Percentiles rank a stretch among this genome's conserved stretches.
These are phyloP conservation scores for Furcifer pardalis DNA, from an alignment of 2,797 vertebrate species.

Conservation along the genomic window DNA sequence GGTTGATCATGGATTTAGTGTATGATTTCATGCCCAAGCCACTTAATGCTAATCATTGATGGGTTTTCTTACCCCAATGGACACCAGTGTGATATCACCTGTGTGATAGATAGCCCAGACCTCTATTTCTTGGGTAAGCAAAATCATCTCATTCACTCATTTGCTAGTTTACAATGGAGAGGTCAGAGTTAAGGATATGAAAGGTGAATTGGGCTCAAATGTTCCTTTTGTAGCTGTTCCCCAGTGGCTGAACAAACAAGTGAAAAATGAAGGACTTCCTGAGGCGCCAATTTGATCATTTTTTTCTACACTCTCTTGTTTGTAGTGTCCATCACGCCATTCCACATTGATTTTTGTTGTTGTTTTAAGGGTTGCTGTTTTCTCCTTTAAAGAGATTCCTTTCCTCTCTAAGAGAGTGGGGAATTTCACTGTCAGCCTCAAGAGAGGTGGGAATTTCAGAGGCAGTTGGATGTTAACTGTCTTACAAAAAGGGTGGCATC, in stretches of 20 bases:
- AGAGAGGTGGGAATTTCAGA: background rate
- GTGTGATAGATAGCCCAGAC: too few species aligned
- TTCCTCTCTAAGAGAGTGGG: background rate
- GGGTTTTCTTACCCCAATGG: background rate
- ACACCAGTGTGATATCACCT: background rate
- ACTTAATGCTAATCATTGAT: background rate
- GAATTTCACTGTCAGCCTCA: background rate
- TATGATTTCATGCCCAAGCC: too few species aligned
- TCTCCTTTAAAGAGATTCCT: background rate
- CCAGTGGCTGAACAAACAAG: too few species aligned
- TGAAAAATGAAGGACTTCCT: slow-evolving; percentile 21
- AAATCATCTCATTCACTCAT: background rate
- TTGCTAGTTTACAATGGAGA: background rate
- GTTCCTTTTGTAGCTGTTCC: background rate
- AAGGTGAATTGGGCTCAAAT: background rate
- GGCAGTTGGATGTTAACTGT: background rate
- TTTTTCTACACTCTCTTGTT: slow-evolving; percentile 21
- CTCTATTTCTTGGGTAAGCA: background rate
- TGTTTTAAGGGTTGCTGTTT: background rate
- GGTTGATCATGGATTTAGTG: background rate
- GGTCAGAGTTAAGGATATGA: background rate
- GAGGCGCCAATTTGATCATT: background rate
- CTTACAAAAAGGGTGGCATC: background rate
- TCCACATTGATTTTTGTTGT: slow-evolving; percentile 43
- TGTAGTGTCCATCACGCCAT: slow-evolving; percentile 39